Base-by-base conservation (phyloP, 2,888 invertebrate genomes). In the Limnephilus rhombicus region DNA sequence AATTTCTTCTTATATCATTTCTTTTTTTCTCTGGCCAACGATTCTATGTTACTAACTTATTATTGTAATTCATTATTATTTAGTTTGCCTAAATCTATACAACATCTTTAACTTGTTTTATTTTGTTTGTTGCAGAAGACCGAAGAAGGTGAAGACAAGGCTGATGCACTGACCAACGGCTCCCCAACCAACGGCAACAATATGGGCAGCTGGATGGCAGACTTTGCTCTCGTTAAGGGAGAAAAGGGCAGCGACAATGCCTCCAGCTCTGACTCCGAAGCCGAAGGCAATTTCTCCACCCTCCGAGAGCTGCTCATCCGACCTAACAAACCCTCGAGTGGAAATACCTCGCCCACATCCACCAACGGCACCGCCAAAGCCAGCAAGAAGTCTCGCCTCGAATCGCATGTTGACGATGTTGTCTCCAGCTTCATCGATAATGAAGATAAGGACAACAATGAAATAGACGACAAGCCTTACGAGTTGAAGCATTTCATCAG, bases 211-310 rank as follows among this genome's bases (percentile, higher is more conserved):
- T 93, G 93, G 94, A 80, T 92, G 85, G 91, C 91, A 24, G 92
- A 92, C 86, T 90, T 96, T 0, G 96, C 96, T 1, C 95, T 95
- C 90, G 96, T 96, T 93, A 95, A 96, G 0, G 96, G 96, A 93
- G 90, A 91, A 5, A 93, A 91, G 83, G 96, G 88, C 93, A 93
- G 96, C 94, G 95, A 96, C 34, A 97, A 96, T 12, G 95, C 96
- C 91, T 96, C 96, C 1, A 96, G 96, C 53, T 97, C 97, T 0
- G 97, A 98, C 93, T 87, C 87, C 13, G 97, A 97, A 93, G 96
- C 96, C 80, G 97, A 97, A n/a, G 97, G 97, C 34, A 98, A 97
- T 95, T 98, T 97, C 95, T 98, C 98, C 0, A 98, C 98, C 0
- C 95, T 98, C 18, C 95, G 98, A 0, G 98, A 98, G 94, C 95